Evolutionary conservation across 2,797 vertebrate species (phyloP).

Genomic region (Sebastes baramenuke): DNA sequence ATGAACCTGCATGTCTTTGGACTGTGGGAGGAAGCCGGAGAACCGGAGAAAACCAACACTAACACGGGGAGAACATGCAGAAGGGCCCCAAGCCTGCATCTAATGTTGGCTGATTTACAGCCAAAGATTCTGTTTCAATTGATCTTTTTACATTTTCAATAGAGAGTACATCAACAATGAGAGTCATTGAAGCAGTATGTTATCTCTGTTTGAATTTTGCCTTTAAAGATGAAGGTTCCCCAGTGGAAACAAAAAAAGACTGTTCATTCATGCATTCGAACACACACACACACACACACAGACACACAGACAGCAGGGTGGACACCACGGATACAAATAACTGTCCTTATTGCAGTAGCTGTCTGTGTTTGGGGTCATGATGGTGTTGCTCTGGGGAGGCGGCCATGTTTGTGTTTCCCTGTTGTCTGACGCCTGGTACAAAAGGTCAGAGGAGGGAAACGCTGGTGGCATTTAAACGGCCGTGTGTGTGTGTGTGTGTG

Average conservation of each 20-base stretch:
- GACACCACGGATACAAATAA: neutral
- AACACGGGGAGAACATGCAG: too few species aligned
- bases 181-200: neutral
- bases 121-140: neutral
- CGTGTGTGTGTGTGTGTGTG: neutral
- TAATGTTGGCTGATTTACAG: neutral
- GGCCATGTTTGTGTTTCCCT: conserved; percentile 67
- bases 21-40: too few species aligned
- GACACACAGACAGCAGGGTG: neutral
- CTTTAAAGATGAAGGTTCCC: neutral
- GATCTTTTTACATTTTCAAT: neutral
- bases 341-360: conserved; percentile 22
- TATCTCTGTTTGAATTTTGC: neutral
- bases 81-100: too few species aligned
- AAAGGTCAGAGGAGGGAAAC: conserved; percentile 68
- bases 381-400: conserved; percentile 55
- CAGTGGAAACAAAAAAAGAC: neutral
- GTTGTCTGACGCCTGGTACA: conserved; percentile 62
- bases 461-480: conserved; percentile 61
- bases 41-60: too few species aligned
- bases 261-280: neutral
- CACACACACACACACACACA: neutral
- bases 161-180: neutral
- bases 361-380: conserved; percentile 43
- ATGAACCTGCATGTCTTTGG: too few species aligned